A percentile compares a stretch with the other conserved stretches of the same genome.
phyloP scores from a whole-genome alignment of 1,140 invertebrate genomes.

The Theocolax elegans region DNA sequence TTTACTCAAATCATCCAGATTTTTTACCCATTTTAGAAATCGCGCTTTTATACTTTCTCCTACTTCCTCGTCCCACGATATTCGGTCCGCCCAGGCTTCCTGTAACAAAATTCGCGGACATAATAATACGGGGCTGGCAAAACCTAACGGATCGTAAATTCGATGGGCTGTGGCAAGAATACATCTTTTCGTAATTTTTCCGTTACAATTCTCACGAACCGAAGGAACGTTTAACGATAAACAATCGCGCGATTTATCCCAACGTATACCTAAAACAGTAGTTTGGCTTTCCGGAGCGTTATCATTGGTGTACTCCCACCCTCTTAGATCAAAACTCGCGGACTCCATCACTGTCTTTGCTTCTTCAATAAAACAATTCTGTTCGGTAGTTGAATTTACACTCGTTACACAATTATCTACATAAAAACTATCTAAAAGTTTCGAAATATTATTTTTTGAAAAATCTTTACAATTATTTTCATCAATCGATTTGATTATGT shows the following conservation, averaged over 20 bases:
- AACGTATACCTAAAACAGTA: no score
- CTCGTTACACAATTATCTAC: no score
- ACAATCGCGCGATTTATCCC: neutral
- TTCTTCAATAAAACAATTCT: neutral
- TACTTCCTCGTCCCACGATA: slow-evolving; percentile 44
- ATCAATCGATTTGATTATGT: neutral
- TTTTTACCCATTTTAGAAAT: slow-evolving; percentile 43
- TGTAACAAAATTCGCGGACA: neutral
- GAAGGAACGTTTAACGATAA: neutral
- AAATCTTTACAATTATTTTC: neutral
- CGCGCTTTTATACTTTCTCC: neutral
- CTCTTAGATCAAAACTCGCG: no score
- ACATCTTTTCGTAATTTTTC: neutral
- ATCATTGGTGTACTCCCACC: no score
- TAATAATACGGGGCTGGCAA: neutral
- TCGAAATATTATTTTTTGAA: neutral
- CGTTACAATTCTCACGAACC: slow-evolving; percentile 12
- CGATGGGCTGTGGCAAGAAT: no score
- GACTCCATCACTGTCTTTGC: no score
- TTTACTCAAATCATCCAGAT: slow-evolving; percentile 9
- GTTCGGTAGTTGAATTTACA: neutral
- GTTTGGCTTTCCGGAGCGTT: no score
- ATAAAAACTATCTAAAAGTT: no score
- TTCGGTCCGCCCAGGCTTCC: slow-evolving; percentile 9
- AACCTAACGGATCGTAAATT: slow-evolving; percentile 2